phyloP scores from a whole-genome alignment of 2,113 vertebrate genomes.

The Xyrauchen texanus region DNA sequence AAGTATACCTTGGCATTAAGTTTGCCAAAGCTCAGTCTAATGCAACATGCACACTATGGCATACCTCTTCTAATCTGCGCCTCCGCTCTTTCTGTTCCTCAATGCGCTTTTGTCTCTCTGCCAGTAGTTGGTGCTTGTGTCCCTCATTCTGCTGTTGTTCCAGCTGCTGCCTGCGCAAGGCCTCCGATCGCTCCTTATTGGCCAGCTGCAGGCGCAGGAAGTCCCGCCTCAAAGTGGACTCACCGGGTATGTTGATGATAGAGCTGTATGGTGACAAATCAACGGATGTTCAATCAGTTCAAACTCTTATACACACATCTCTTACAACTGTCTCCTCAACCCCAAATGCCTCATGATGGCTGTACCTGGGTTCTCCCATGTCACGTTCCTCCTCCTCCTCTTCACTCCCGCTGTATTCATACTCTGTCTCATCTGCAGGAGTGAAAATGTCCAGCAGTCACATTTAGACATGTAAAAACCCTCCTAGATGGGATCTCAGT shows the following conservation, averaged over 20 bases:
- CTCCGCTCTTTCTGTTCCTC: constrained; percentile 98
- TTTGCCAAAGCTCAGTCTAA: no score
- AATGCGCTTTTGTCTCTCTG: constrained; percentile 94
- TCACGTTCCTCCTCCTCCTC: constrained; percentile 95
- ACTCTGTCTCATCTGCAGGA: constrained; percentile 91
- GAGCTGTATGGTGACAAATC: constrained; percentile 71
- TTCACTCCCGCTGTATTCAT: constrained; percentile 97
- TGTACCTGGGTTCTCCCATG: constrained; percentile 90
- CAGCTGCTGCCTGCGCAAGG: constrained; percentile 88
- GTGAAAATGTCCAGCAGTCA: constrained; percentile 14
- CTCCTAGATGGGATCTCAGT: neutral
- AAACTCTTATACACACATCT: neutral
- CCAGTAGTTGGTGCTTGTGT: constrained; percentile 91
- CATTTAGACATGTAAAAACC: constrained; percentile 2
- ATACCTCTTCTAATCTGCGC: constrained; percentile 89
- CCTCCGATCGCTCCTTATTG: constrained; percentile 94
- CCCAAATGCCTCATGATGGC: neutral
- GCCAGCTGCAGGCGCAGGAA: constrained; percentile 93
- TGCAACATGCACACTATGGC: neutral
- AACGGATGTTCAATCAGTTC: neutral
- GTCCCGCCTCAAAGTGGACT: constrained; percentile 91
- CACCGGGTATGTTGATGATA: constrained; percentile 91
- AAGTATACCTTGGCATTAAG: no score
- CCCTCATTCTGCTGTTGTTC: constrained; percentile 97
- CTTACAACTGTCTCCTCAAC: neutral